Evolutionary conservation across 2,113 vertebrate genomes (phyloP).

Genomic region (Planiliza haematocheilus): DNA sequence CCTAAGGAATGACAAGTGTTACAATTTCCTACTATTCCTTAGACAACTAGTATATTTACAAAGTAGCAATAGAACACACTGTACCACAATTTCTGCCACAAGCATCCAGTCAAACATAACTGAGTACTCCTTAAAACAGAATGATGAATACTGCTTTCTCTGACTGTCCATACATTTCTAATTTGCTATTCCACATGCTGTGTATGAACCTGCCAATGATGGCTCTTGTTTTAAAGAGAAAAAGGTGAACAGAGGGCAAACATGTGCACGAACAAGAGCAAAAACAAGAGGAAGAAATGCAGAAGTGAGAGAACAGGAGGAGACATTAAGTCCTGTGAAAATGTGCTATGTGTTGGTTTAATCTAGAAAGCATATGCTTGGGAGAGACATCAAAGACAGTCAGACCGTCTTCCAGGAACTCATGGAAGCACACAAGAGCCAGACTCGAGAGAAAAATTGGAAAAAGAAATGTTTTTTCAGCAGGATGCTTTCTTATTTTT

Average conservation of each 20-base stretch:
- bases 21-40: neutral
- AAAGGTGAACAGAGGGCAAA: slow-evolving; percentile 29
- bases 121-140: slow-evolving; percentile 5
- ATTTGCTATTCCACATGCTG: slow-evolving; percentile 13
- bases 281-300: slow-evolving; percentile 28
- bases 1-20: neutral
- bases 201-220: neutral
- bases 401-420: slow-evolving; percentile 43
- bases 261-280: slow-evolving; percentile 8
- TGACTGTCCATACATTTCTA: slow-evolving; percentile 22
- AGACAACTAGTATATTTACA: neutral
- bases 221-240: slow-evolving; percentile 21
- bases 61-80: neutral
- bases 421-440: slow-evolving; percentile 30
- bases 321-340: slow-evolving; percentile 53
- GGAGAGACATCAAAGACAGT: slow-evolving; percentile 61
- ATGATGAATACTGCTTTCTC: slow-evolving; percentile 21
- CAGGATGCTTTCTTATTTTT: slow-evolving; percentile 6
- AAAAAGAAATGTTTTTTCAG: neutral
- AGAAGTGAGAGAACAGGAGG: slow-evolving; percentile 13
- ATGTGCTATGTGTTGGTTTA: slow-evolving; percentile 56
- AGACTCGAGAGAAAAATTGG: slow-evolving; percentile 25
- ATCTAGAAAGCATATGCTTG: slow-evolving; percentile 71
- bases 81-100: neutral
- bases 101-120: neutral